Base-by-base conservation (phyloP, 2,888 invertebrate genomes). In the Tetragnatha montana region DNA sequence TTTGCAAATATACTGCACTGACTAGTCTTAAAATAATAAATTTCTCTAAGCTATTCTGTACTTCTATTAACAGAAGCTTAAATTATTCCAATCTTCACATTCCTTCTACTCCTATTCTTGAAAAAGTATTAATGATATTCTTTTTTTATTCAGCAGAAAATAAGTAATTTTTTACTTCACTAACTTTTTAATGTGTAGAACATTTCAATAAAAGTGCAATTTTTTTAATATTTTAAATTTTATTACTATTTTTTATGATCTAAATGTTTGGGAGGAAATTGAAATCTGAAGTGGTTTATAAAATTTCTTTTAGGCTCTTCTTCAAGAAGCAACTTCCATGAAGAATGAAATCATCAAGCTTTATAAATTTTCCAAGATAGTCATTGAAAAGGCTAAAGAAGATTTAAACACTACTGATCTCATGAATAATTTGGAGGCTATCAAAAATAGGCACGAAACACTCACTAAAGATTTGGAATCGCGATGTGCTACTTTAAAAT, bases 311-410 rank as follows among this genome's bases (percentile, higher is more conserved):
- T 68, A 90, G 91, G 84, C 90, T 17, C 95, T 97, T 87, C 94
- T 96, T 69, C 97, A 98, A 93, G 98, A 98, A 94, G 95, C 96
- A 7, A 95, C 95, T 22, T 95, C 95, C 49, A 94, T 98, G 76
- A 95, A 96, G 92, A 96, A 96, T 92, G 98, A 98, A 50, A 93
- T 96, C 89, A 95, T 95, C 92, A 92, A 94, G 93, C 95, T 96
- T 91, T 94, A 95, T 93, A 94, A 96, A 93, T 95, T 95, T 91
- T 97, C 97, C 3, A 96, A 96, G 92, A 97, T 97, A 93, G 95
- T 98, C 70, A 95, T 95, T 60, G 95, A 95, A 92, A 96, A 96
- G 92, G 97, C 97, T 0, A 95, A 96, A 0, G 96, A 96, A 69
- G 95, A 96, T 73, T 92, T 93, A 70, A 96, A 97, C 92, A 96